Evolutionary conservation across 2,797 vertebrate species (phyloP).

Genomic region (Cynopterus sphinx): DNA sequence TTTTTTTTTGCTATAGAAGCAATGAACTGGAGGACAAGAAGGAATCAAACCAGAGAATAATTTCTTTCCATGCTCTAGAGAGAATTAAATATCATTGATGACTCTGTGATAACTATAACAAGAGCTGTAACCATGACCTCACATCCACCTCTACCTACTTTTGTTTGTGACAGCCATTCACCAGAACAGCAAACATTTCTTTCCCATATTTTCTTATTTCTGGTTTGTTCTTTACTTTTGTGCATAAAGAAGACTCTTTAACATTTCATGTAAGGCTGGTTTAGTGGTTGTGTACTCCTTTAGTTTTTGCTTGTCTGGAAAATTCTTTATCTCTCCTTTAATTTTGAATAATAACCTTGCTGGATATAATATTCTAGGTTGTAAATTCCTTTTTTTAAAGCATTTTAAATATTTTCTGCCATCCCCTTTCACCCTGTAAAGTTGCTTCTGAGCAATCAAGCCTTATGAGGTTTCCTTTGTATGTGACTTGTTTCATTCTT

Average conservation of each 20-base stretch:
- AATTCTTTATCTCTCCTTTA: background rate
- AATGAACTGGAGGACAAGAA: background rate
- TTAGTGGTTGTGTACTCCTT: background rate
- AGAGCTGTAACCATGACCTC: background rate
- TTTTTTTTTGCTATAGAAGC: background rate
- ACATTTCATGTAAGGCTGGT: background rate
- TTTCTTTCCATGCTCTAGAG: background rate
- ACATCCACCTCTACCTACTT: background rate
- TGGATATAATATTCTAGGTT: background rate
- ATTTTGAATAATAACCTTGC: background rate
- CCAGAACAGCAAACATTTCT: background rate
- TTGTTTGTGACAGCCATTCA: background rate
- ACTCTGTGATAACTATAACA: background rate
- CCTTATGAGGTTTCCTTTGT: background rate
- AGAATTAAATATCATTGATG: background rate
- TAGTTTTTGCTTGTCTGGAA: background rate
- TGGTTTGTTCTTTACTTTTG: background rate
- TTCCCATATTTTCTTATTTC: background rate
- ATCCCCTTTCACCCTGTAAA: background rate
- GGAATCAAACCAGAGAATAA: background rate
- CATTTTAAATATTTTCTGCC: background rate
- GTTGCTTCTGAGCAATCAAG: background rate
- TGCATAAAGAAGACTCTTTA: background rate
- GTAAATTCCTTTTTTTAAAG: background rate
- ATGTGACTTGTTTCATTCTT: background rate